These are phyloP conservation scores for Leptodactylus fuscus DNA, from an alignment of 2,113 vertebrate genomes.

Conservation along the genomic window DNA sequence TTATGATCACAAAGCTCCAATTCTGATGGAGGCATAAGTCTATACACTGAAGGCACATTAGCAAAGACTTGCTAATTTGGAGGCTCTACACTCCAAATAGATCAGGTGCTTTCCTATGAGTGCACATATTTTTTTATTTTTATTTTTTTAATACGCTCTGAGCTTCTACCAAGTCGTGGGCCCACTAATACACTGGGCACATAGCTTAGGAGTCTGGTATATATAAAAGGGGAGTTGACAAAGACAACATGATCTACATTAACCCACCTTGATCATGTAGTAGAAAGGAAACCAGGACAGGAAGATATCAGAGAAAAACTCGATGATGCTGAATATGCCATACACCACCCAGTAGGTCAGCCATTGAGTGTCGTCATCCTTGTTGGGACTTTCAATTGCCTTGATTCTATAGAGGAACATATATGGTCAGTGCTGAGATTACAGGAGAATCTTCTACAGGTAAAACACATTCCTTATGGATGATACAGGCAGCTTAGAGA, in stretches of 20 bases:
- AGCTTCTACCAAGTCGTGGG: too few species aligned
- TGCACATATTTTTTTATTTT: too few species aligned
- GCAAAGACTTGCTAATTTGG: too few species aligned
- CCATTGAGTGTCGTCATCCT: conserved; percentile 98
- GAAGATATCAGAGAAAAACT: conserved; percentile 97
- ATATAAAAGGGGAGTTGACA: too few species aligned
- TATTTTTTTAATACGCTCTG: too few species aligned
- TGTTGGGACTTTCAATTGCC: conserved; percentile 95
- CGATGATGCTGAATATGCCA: conserved; percentile 91
- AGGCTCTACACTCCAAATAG: too few species aligned
- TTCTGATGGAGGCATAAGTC: too few species aligned
- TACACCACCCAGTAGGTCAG: conserved; percentile 99
- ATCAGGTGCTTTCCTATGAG: too few species aligned
- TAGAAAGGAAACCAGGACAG: conserved; percentile 99
- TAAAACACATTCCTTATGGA: not conserved
- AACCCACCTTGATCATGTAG: conserved; percentile 92
- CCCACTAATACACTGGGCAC: too few species aligned
- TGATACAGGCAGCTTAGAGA: not conserved
- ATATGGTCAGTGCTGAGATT: not conserved
- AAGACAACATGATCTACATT: not conserved
- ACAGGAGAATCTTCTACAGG: not conserved
- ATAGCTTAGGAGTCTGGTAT: too few species aligned
- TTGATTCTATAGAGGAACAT: conserved; percentile 83
- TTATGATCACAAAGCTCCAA: not conserved
- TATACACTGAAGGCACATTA: too few species aligned